phyloP scores from a whole-genome alignment of 2,888 invertebrate genomes.

The Pristionchus entomophagus region DNA sequence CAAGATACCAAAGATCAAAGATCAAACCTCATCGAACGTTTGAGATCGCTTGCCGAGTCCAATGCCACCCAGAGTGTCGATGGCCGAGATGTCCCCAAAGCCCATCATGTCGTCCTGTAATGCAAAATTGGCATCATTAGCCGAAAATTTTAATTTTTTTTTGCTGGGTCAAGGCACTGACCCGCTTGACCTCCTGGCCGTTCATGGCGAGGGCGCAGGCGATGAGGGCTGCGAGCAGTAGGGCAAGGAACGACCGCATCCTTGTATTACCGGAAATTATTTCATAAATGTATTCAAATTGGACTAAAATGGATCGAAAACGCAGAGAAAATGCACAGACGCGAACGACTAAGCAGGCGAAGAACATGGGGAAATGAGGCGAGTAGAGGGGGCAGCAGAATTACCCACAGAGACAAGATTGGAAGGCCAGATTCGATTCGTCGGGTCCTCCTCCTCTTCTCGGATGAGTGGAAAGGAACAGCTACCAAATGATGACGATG shows the following conservation, averaged over 20 bases:
- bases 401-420: neutral
- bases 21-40: neutral
- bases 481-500: no score
- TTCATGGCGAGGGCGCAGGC: conserved; percentile 8
- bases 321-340: no score
- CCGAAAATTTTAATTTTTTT: neutral
- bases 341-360: neutral
- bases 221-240: neutral
- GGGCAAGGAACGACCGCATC: neutral
- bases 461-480: neutral
- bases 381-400: no score
- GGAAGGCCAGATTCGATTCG: conserved; percentile 17
- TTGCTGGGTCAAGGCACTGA: neutral
- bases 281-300: neutral
- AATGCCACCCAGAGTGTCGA: conserved; percentile 44
- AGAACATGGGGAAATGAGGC: neutral
- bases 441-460: neutral
- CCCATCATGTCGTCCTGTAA: conserved; percentile 46
- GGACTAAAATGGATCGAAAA: no score
- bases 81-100: conserved; percentile 45
- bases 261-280: conserved; percentile 6
- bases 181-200: conserved; percentile 7
- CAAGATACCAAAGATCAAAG: neutral
- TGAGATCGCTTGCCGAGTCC: conserved; percentile 43
- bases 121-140: neutral